Evolutionary conservation across 2,888 invertebrate genomes (phyloP).

Genomic region (Melieria picta): DNA sequence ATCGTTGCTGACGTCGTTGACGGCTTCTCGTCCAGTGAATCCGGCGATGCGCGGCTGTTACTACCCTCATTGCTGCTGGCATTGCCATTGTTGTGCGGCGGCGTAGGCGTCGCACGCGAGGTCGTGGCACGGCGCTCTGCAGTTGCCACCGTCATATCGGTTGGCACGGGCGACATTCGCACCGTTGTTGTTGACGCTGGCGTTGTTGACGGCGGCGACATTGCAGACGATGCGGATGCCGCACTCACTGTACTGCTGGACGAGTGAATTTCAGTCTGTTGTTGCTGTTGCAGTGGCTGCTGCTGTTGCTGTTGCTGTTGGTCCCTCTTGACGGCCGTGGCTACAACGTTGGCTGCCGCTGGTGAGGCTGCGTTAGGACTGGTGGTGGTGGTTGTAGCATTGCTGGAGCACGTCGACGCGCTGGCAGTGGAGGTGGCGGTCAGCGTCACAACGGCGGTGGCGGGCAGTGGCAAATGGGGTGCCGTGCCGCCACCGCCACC

Average conservation of each 20-base stretch:
- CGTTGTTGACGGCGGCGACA: slow-evolving; percentile 59
- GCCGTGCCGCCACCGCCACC: slow-evolving; percentile 39
- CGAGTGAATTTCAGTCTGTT: slow-evolving; percentile 62
- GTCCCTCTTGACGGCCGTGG: slow-evolving; percentile 44
- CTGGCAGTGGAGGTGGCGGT: slow-evolving; percentile 50
- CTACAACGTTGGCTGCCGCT: slow-evolving; percentile 41
- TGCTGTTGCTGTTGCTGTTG: slow-evolving; percentile 42
- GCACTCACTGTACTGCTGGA: slow-evolving; percentile 55
- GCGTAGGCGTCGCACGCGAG: slow-evolving; percentile 57
- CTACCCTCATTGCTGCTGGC: slow-evolving; percentile 58
- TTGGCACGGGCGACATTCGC: slow-evolving; percentile 49
- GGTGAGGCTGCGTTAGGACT: slow-evolving; percentile 40
- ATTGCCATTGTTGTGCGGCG: slow-evolving; percentile 61
- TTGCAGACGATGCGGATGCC: slow-evolving; percentile 56
- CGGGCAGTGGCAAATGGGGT: slow-evolving; percentile 37
- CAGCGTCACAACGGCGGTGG: slow-evolving; percentile 50
- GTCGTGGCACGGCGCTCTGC: slow-evolving; percentile 39
- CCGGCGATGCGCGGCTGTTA: slow-evolving; percentile 65
- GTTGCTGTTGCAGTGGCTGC: slow-evolving; percentile 47
- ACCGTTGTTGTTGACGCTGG: slow-evolving; percentile 51
- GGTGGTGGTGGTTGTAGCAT: slow-evolving; percentile 45
- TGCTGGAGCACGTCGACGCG: slow-evolving; percentile 48
- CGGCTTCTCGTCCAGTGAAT: slow-evolving; percentile 63
- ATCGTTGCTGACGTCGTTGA: slow-evolving; percentile 52
- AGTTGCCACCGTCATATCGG: slow-evolving; percentile 30